Evolutionary conservation across 1,140 invertebrate genomes (phyloP), one percentile per base, ranked within the genome.

Genomic region (Zaprionus inermis): DNA sequence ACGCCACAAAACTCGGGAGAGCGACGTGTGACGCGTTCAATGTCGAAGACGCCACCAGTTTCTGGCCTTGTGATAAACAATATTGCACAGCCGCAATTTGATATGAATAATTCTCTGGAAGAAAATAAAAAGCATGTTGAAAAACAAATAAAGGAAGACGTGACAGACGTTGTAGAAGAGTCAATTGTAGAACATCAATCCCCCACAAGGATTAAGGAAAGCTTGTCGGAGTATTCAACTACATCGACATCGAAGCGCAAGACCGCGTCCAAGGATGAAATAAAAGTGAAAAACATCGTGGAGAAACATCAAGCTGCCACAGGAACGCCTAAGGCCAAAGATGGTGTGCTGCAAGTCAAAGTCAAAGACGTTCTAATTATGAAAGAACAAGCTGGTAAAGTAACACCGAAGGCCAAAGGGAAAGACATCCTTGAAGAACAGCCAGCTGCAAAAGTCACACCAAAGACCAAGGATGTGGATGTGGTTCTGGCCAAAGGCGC

Each of bases 11-110:
- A 44, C 10, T 64, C 49, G 22, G 75, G 52, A 12, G 58, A 73
- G 1, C 60, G 34, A 20, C 79, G 79, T 11, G 41, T 82, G 5
- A 90, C 81, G 6, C 80, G 89, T 18, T 91, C 81, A 5, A 77
- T 79, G 76, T 91, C 89, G 0, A 84, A 78, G 16, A 84, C 85
- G 2, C 90, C 90, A 22, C 79, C 77, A 7, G 30, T 46, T 51
- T n/a, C 5, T 6, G 28, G 30, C n/a, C 68, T 34, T 7, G 52
- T 63, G 7, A 24, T 22, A 10, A 77, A 34, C 22, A 67, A 57
- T 36, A 51, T 32, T 0, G 38, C 56, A 41, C 56, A 55, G 24
- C 65, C 38, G 54, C 12, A 61, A 61, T 46, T 16, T 14, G 65
- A 61, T 61, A 61, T 12, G 11, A 24, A 44, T 22, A 61, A 32